Conservation (phyloP, 2,113 vertebrate species). For the Corydoras sp. region DNA sequence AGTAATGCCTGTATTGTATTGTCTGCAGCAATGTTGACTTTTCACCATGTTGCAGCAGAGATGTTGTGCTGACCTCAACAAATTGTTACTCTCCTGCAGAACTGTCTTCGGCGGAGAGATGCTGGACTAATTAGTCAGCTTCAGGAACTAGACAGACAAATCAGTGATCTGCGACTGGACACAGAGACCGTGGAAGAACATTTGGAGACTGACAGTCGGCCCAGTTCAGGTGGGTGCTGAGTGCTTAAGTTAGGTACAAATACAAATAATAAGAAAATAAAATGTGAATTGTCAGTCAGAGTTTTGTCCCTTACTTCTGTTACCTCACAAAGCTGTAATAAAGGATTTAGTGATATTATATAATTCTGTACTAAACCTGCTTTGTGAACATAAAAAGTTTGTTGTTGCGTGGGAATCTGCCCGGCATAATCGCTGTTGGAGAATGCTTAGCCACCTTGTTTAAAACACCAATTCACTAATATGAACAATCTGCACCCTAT, state of each 20-base stretch:
- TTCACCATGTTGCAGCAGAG: slow-evolving; percentile 6
- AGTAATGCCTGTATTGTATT: slow-evolving; percentile 4
- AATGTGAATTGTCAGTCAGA: background rate
- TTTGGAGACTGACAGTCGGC: slow-evolving; percentile 84
- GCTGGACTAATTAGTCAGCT: slow-evolving; percentile 82
- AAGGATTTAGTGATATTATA: slow-evolving; percentile 21
- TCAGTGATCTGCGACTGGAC: slow-evolving; percentile 83
- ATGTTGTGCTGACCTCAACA: slow-evolving; percentile 19
- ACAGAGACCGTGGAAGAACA: slow-evolving; percentile 75
- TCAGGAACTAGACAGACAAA: slow-evolving; percentile 89
- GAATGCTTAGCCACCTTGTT: slow-evolving; percentile 35
- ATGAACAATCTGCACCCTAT: slow-evolving; percentile 31
- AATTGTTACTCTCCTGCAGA: slow-evolving; percentile 61
- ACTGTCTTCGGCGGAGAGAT: slow-evolving; percentile 83
- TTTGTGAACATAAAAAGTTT: slow-evolving; percentile 27
- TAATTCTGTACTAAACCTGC: slow-evolving; percentile 21
- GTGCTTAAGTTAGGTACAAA: too few relatives aligned
- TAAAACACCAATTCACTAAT: slow-evolving; percentile 47
- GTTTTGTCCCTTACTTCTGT: background rate
- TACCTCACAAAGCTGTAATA: slow-evolving; percentile 4
- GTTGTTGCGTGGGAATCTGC: slow-evolving; percentile 34
- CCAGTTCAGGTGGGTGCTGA: slow-evolving; percentile 80
- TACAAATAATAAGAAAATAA: too few relatives aligned
- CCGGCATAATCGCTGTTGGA: slow-evolving; percentile 39
- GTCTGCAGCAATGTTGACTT: too few relatives aligned